Percentiles rank a stretch among this genome's conserved stretches.
Evolutionary conservation across 92 coral and sea anemone species (phyloP).

Genomic region (Diadumene lineata): DNA sequence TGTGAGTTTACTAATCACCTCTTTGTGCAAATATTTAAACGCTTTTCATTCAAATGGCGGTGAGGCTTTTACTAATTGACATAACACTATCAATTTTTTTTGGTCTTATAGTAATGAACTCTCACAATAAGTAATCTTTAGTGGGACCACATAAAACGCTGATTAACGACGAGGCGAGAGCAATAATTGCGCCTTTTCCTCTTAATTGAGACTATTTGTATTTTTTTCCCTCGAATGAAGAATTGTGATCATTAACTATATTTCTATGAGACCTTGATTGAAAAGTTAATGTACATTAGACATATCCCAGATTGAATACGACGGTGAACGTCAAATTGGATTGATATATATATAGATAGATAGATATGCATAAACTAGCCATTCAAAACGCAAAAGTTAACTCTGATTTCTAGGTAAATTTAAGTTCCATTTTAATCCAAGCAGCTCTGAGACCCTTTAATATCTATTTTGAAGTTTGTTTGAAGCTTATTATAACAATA

Average conservation of each 20-base stretch:
- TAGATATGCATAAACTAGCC: no score
- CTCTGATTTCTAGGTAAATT: no score
- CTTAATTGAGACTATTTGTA: no score
- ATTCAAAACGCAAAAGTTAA: background rate
- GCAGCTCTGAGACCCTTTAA: no score
- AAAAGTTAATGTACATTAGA: background rate
- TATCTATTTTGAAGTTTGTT: no score
- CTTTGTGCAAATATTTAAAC: background rate
- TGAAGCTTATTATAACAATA: no score
- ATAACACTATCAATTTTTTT: background rate
- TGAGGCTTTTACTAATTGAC: background rate
- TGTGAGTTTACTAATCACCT: background rate
- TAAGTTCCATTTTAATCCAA: no score
- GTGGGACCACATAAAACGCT: background rate
- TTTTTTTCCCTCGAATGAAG: no score
- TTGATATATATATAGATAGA: background rate
- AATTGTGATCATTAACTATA: background rate
- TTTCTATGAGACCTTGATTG: background rate
- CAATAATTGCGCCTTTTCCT: background rate
- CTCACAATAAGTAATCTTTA: background rate
- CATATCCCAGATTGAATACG: background rate
- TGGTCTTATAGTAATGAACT: background rate
- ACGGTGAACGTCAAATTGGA: background rate
- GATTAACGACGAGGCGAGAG: background rate
- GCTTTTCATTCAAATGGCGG: background rate